Base-by-base conservation (phyloP, 2,113 vertebrate genomes). In the Sander lucioperca region DNA sequence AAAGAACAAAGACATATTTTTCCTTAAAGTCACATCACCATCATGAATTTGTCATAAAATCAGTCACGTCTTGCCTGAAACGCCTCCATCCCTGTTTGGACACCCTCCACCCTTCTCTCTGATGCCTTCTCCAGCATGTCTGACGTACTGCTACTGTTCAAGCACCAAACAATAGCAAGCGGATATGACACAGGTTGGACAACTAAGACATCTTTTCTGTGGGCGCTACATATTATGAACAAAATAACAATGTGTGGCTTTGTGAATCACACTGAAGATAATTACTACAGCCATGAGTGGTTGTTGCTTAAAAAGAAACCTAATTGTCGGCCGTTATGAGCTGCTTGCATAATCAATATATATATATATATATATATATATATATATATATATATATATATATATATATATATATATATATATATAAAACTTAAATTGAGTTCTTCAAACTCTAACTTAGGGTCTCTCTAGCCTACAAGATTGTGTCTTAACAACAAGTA, bases 181-280 rank as follows among this genome's bases (percentile, higher is more conserved):
- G n/a, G 33, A n/a, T 19, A 30, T 19, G 79, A 69, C 70, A 69
- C 50, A 45, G 63, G 39, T 61, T 63, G 59, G 21, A 62, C 53
- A 33, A 68, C 50, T 11, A 14, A 47, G 57, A 86, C 85, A 71
- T 79, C 45, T 75, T 79, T 65, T 75, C 70, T 62, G 75, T 71
- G 53, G 84, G 80, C 23, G 58, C 53, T 25, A 7, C 13, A 18
- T 23, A 7, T 30, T 27, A 53, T 23, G 68, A 61, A 51, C 23
- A 66, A 53, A 45, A 53, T 19, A 39, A 18, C 33, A 47, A 43
- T 27, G 54, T 47, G 63, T 53, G 70, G n/a, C 18, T 76, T 25
- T 65, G 36, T 76, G 70, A 66, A 54, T 61, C 75, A 65, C 68
- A 43, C 39, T 43, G 39, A 43, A 43, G 39, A 43, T 43, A 43